Evolutionary conservation across 1,140 invertebrate genomes (phyloP).

Genomic region (Eumaeus atala): DNA sequence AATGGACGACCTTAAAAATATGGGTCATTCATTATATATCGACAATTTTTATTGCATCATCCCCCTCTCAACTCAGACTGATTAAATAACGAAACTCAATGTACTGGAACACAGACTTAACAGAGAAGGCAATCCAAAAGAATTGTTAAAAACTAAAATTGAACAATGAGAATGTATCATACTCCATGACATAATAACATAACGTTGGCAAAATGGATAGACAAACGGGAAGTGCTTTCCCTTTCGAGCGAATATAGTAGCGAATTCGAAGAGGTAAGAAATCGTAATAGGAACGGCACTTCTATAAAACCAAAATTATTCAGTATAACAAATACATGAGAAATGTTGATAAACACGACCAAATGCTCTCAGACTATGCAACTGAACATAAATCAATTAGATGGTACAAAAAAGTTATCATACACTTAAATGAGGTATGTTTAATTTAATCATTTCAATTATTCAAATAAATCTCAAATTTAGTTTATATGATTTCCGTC

Average conservation of each 20-base stretch:
- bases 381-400: not conserved
- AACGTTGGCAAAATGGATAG: not conserved
- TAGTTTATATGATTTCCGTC: not conserved
- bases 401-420: not conserved
- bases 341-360: not conserved
- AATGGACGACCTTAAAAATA: not conserved
- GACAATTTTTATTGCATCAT: constrained; percentile 3
- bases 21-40: not conserved
- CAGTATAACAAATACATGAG: not conserved
- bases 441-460: not conserved
- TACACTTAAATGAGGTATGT: not conserved
- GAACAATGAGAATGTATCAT: not conserved
- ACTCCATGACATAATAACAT: not conserved
- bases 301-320: not conserved
- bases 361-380: not conserved
- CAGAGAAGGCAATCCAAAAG: not conserved
- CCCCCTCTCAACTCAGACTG: not conserved
- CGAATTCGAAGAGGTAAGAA: not conserved
- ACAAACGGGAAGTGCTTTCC: not conserved
- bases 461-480: not conserved
- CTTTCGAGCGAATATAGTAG: not conserved
- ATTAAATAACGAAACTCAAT: not conserved
- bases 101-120: not conserved
- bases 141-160: not conserved
- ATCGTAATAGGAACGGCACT: not conserved